A percentile compares a stretch with the other conserved stretches of the same genome.
Conservation (phyloP, 2,113 vertebrate genomes). For the Alligator sinensis region DNA sequence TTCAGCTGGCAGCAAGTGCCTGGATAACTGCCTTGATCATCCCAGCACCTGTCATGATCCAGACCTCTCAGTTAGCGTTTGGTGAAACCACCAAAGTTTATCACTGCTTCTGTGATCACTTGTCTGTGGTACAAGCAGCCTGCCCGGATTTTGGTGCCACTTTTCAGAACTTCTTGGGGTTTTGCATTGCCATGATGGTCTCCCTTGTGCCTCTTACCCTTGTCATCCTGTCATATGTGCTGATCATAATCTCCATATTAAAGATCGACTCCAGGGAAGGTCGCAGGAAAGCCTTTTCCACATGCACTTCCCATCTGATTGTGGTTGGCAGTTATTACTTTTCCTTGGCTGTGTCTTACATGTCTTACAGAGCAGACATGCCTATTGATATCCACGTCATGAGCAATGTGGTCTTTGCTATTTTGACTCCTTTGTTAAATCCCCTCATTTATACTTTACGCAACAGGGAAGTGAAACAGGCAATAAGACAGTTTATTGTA, state of each 20-base stretch:
- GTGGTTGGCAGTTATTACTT: constrained; percentile 50
- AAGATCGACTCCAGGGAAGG: constrained; percentile 25
- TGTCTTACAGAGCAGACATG: constrained; percentile 20
- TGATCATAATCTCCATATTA: background rate
- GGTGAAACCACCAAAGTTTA: background rate
- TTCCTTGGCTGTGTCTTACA: background rate
- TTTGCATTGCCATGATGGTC: constrained; percentile 29
- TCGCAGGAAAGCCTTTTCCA: constrained; percentile 31
- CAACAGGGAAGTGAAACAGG: constrained; percentile 61
- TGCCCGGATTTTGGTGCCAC: background rate
- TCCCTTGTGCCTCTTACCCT: constrained; percentile 9
- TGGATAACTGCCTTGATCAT: constrained; percentile 7
- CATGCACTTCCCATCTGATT: constrained; percentile 45
- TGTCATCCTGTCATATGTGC: background rate
- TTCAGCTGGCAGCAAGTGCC: background rate
- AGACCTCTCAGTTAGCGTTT: constrained; percentile 8
- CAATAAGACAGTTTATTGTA: constrained; percentile 3
- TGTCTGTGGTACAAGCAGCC: constrained; percentile 24
- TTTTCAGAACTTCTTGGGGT: constrained; percentile 50
- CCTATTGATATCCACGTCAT: constrained; percentile 10
- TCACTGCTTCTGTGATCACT: constrained; percentile 50
- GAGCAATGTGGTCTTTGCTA: constrained; percentile 18
- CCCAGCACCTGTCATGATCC: background rate
- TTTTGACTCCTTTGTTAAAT: constrained; percentile 46
- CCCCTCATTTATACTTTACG: constrained; percentile 42